Evolutionary conservation across 2,797 vertebrate species (phyloP).

Genomic region (Pseudochaenichthys georgianus): DNA sequence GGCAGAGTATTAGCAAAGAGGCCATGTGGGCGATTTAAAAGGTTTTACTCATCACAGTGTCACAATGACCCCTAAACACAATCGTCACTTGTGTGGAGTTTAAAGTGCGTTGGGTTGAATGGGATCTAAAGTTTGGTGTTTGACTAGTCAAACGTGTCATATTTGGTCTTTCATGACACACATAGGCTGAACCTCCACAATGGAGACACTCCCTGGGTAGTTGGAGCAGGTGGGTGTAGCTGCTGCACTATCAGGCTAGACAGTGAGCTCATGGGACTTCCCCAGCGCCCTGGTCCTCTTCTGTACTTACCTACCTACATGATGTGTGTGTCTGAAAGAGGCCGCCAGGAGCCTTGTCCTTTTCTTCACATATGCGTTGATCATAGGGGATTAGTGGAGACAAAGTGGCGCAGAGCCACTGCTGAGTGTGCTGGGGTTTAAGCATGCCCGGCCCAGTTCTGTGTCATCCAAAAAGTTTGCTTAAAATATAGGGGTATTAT

Average conservation of each 20-base stretch:
- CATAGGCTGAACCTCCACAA: conserved; percentile 26
- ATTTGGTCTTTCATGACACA: conserved; percentile 37
- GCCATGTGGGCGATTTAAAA: conserved; percentile 47
- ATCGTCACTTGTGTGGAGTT: conserved; percentile 2
- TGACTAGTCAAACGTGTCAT: neutral
- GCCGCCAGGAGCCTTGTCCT: conserved; percentile 48
- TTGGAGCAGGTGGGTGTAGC: conserved; percentile 65
- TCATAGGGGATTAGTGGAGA: conserved; percentile 71
- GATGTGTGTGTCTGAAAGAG: conserved; percentile 53
- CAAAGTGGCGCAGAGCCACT: conserved; percentile 68
- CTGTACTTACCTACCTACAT: conserved; percentile 69
- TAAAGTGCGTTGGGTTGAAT: conserved; percentile 4
- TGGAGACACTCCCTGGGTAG: conserved; percentile 52
- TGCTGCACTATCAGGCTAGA: conserved; percentile 69
- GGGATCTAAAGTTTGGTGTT: conserved; percentile 18
- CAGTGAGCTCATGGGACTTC: conserved; percentile 83
- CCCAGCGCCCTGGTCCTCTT: conserved; percentile 63
- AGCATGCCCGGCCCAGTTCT: conserved; percentile 65
- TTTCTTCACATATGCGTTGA: conserved; percentile 58
- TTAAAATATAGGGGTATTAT: conserved; percentile 68
- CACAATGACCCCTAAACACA: conserved; percentile 28
- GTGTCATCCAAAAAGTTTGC: conserved; percentile 67
- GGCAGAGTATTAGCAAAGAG: conserved; percentile 54
- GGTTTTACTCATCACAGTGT: conserved; percentile 58
- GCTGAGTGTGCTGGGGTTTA: conserved; percentile 62